Evolutionary conservation across 2,797 vertebrate genomes (phyloP), one percentile per base, ranked within the genome.

Genomic region (Acestrorhynchus altus): DNA sequence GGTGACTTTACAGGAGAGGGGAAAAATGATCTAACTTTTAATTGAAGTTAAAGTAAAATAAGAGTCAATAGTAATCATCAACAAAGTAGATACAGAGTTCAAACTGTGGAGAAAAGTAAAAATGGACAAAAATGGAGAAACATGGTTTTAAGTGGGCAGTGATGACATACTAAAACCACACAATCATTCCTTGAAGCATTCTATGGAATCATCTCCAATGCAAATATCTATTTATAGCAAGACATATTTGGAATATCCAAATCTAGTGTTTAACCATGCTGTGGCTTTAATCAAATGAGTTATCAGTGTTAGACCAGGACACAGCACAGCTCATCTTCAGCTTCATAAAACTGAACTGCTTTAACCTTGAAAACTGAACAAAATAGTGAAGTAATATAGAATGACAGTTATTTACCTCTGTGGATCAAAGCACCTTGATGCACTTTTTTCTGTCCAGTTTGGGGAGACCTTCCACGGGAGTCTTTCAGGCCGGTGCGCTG

Each of bases 361-460:
- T n/a, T n/a, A n/a, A n/a, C n/a, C n/a, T n/a, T n/a, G n/a, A n/a
- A n/a, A n/a, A n/a, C n/a, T n/a, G n/a, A n/a, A n/a, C n/a, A 73
- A 8, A 6, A 31, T 6, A 28, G 20, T 35, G 31, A 2, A 2
- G 2, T 4, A 73, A 57, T 67, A 16, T 1, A 4, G 13, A 40
- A 8, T 40, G 46, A 46, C 8, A 3, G 9, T 24, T 66, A 42
- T n/a, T 68, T 79, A 79, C 69, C 69, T 68, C 11, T 7, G 8
- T 12, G 16, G 7, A 12, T 11, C n/a, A 47, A 67, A 12, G 44
- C 26, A 1, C 16, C 18, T 52, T 8, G 10, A 22, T 16, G 2
- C 26, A 26, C 26, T 35, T 52, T 10, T 26, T 66, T 26, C 15
- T 28, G 31, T 22, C n/a, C 3, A 20, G 61, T 42, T 22, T 46